Conservation (phyloP, 2,888 invertebrate genomes). For the Tenthredo notha region DNA sequence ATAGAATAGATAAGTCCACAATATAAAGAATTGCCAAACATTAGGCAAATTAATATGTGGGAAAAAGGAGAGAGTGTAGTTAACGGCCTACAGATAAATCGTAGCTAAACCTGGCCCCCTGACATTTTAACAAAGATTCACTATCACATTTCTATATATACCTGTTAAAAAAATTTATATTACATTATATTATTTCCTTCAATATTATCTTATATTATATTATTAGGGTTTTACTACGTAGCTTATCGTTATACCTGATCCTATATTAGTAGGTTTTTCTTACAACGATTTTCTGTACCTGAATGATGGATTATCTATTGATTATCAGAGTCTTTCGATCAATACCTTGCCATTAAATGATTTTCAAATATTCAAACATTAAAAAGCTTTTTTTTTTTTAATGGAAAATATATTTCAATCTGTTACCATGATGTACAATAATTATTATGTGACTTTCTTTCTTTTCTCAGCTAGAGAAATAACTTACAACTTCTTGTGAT, state of each 20-base stretch:
- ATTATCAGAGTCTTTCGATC: not conserved
- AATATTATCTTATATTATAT: slow-evolving; percentile 17
- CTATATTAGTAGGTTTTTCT: slow-evolving; percentile 29
- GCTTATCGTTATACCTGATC: slow-evolving; percentile 24
- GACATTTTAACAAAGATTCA: slow-evolving; percentile 51
- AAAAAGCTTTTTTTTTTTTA: not conserved
- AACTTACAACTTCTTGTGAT: not conserved
- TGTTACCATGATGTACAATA: not conserved
- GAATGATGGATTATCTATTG: slow-evolving; percentile 29
- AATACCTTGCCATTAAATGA: slow-evolving; percentile 2
- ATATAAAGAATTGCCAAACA: not conserved
- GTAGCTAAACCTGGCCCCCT: slow-evolving; percentile 58
- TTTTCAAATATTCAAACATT: slow-evolving; percentile 1
- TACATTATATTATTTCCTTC: not conserved
- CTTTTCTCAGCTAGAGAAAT: not conserved
- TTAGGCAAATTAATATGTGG: slow-evolving; percentile 5
- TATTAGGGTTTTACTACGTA: not conserved
- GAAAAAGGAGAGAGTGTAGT: slow-evolving; percentile 62
- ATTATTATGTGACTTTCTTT: not conserved
- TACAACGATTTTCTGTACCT: slow-evolving; percentile 60
- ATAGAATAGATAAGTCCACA: slow-evolving; percentile 32
- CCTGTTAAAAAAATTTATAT: slow-evolving; percentile 25
- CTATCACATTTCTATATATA: not conserved
- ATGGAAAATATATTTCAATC: not conserved
- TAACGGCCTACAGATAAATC: slow-evolving; percentile 66